These are phyloP conservation scores for Carassius carassius DNA, from an alignment of 2,113 vertebrate genomes.

Conservation along the genomic window DNA sequence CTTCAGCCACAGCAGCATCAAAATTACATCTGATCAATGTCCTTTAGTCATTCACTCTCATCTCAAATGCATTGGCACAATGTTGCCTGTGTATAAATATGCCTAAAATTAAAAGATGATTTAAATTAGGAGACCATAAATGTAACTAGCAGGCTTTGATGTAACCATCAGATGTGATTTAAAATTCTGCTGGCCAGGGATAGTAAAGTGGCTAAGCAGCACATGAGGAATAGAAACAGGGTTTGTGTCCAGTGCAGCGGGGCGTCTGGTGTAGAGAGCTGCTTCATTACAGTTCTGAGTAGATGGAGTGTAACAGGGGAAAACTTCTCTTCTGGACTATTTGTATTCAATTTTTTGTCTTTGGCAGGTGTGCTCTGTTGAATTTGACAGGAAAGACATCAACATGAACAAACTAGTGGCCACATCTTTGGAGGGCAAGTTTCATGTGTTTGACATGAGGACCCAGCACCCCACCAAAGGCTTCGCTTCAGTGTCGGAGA, in stretches of 20 bases:
- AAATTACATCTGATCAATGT: too few species aligned
- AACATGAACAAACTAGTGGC: constrained; percentile 97
- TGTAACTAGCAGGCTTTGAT: too few species aligned
- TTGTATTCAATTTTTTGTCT: constrained; percentile 40
- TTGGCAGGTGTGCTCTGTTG: constrained; percentile 90
- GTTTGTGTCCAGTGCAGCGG: background rate
- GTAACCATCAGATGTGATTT: background rate
- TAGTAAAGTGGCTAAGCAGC: background rate
- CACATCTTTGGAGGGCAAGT: constrained; percentile 94
- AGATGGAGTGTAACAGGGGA: background rate
- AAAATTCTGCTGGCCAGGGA: background rate
- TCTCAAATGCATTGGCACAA: background rate
- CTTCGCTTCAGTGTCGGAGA: constrained; percentile 92
- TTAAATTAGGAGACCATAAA: background rate
- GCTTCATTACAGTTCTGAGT: background rate
- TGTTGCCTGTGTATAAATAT: too few species aligned
- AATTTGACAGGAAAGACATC: constrained; percentile 98
- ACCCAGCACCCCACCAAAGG: constrained; percentile 95
- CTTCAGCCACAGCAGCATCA: background rate
- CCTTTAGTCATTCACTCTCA: too few species aligned
- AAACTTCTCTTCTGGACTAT: too few species aligned
- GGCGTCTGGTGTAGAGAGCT: background rate
- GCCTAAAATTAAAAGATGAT: too few species aligned
- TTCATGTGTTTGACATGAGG: constrained; percentile 95
- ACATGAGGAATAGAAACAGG: background rate